Conservation (phyloP, 2,113 vertebrate genomes). For the Albula goreensis region DNA sequence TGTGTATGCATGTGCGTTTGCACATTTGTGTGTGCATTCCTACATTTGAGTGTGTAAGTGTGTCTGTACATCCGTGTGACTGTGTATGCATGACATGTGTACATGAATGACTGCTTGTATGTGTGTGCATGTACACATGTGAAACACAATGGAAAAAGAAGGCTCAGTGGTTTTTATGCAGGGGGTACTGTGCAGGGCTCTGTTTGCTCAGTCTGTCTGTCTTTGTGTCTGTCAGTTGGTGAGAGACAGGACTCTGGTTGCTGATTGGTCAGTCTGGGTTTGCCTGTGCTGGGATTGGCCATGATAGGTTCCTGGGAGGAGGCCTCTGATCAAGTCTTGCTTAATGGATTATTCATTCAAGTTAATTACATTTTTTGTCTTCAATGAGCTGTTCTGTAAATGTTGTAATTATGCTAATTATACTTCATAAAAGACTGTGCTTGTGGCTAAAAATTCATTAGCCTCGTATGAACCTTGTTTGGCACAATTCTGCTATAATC, state of each 20-base stretch:
- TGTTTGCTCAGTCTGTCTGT: neutral
- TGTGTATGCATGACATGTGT: too few species aligned
- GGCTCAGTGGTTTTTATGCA: too few species aligned
- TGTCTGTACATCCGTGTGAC: too few species aligned
- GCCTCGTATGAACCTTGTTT: slow-evolving; percentile 12
- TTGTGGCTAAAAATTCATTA: slow-evolving; percentile 25
- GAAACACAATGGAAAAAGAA: too few species aligned
- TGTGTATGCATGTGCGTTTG: slow-evolving; percentile 49
- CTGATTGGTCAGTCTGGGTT: neutral
- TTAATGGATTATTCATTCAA: slow-evolving; percentile 22
- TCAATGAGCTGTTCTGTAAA: slow-evolving; percentile 16
- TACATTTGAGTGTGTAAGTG: too few species aligned
- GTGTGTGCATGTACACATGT: slow-evolving; percentile 54
- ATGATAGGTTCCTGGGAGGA: neutral
- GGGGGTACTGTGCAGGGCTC: too few species aligned
- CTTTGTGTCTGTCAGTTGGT: neutral
- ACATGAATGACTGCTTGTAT: slow-evolving; percentile 30
- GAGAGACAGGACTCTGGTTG: neutral
- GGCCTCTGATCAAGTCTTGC: neutral
- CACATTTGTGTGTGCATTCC: slow-evolving; percentile 14
- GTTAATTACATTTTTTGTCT: slow-evolving; percentile 12
- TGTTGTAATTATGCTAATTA: slow-evolving; percentile 28
- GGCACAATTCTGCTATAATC: neutral
- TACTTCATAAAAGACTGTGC: slow-evolving; percentile 15
- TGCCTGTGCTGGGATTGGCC: neutral